phyloP scores from a whole-genome alignment of 2,113 vertebrate genomes.

The Orycteropus afer region DNA sequence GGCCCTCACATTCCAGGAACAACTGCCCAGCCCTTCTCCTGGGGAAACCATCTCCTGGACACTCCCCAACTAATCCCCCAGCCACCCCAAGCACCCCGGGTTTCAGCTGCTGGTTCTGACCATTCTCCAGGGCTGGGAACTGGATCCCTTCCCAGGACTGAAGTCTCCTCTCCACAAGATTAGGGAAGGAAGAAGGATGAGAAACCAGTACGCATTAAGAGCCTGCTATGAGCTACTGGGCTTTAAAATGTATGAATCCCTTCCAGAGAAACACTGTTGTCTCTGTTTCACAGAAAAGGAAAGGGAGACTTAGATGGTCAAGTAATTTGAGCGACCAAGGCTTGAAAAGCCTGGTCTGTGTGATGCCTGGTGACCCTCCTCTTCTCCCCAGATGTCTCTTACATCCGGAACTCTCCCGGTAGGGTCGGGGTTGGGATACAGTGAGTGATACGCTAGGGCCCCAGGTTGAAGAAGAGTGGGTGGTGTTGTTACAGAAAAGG shows the following conservation, averaged over 20 bases:
- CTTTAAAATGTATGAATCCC: not conserved
- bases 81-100: not conserved
- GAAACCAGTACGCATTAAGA: not conserved
- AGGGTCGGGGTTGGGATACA: not conserved
- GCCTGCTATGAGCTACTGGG: not conserved
- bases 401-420: not conserved
- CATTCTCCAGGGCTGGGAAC: not conserved
- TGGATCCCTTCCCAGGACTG: not conserved
- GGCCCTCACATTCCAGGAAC: constrained; percentile 30
- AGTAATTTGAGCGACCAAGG: not conserved
- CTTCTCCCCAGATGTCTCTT: not conserved
- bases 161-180: not conserved
- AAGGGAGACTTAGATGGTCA: not conserved
- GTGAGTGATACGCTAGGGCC: not conserved
- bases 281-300: not conserved
- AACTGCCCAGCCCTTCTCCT: not conserved
- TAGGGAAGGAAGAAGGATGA: not conserved
- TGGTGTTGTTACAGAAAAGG: too few species aligned
- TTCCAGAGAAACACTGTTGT: not conserved
- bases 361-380: not conserved
- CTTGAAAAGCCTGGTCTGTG: not conserved
- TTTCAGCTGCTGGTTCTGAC: constrained; percentile 11
- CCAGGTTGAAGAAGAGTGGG: not conserved
- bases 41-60: not conserved
- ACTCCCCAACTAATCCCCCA: not conserved